A percentile compares a stretch with the other conserved stretches of the same genome.
phyloP scores from a whole-genome alignment of 2,888 invertebrate genomes.

The Scaeva pyrastri region DNA sequence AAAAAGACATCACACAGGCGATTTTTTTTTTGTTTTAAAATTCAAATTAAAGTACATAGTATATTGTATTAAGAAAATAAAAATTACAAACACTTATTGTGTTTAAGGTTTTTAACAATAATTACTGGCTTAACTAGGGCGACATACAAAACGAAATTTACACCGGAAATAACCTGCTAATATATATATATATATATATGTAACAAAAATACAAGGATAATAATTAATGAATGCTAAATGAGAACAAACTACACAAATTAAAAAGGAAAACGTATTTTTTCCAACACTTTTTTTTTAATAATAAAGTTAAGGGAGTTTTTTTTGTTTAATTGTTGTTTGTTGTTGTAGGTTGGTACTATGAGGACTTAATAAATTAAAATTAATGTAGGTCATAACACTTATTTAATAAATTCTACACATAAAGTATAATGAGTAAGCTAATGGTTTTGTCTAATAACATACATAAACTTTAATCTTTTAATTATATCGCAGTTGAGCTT shows the following conservation, averaged over 20 bases:
- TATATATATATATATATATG: too few species aligned
- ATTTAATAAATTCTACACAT: slow-evolving; percentile 27
- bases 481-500: slow-evolving; percentile 12
- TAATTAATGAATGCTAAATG: slow-evolving; percentile 50
- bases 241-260: slow-evolving; percentile 58
- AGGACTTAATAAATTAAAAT: slow-evolving; percentile 15
- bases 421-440: slow-evolving; percentile 1
- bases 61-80: slow-evolving; percentile 25
- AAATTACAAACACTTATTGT: slow-evolving; percentile 61
- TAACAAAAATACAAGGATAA: slow-evolving; percentile 27
- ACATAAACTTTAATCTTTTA: slow-evolving; percentile 27
- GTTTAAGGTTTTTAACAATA: slow-evolving; percentile 45
- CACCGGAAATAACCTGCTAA: slow-evolving; percentile 71
- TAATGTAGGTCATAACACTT: slow-evolving; percentile 11
- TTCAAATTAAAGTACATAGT: too few species aligned
- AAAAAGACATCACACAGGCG: slow-evolving; percentile 50
- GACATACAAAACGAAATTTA: slow-evolving; percentile 65
- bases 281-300: slow-evolving; percentile 17
- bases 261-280: slow-evolving; percentile 13
- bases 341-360: not conserved
- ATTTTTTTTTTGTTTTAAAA: slow-evolving; percentile 16
- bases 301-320: not conserved
- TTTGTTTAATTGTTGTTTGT: not conserved
- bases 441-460: slow-evolving; percentile 20
- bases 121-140: slow-evolving; percentile 66